These are phyloP conservation scores for Piezodorus guildinii DNA, from an alignment of 1,140 invertebrate genomes.

Conservation along the genomic window DNA sequence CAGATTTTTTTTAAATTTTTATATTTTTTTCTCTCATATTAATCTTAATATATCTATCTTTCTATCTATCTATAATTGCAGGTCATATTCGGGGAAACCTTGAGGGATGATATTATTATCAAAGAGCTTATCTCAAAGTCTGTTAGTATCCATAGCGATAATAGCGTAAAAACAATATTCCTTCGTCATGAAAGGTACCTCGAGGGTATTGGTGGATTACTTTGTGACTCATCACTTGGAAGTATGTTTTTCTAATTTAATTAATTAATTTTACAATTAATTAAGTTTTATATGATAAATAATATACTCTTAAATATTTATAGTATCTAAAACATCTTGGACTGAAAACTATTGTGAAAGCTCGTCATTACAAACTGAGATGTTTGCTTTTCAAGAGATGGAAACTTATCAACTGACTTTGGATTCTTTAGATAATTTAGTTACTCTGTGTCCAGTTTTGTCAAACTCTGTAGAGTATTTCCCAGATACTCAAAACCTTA, in stretches of 20 bases:
- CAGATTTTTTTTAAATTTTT: too few relatives aligned
- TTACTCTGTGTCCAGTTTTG: background rate
- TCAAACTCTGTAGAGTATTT: background rate
- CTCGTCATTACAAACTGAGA: background rate
- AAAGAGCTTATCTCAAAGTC: background rate
- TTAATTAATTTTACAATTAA: background rate
- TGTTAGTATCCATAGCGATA: background rate
- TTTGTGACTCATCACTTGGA: background rate
- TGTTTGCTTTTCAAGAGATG: background rate
- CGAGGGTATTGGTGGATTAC: background rate
- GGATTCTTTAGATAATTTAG: background rate
- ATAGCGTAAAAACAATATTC: background rate
- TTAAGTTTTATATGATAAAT: background rate
- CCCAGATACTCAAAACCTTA: background rate
- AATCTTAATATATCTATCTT: too few relatives aligned
- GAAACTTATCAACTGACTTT: background rate
- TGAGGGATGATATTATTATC: background rate
- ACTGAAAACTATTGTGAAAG: conserved; percentile 3
- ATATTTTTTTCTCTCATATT: too few relatives aligned
- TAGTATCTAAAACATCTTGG: conserved; percentile 1
- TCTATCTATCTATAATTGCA: background rate
- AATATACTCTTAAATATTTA: background rate
- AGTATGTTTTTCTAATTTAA: background rate
- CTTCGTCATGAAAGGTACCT: background rate
- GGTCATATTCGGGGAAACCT: background rate